A percentile compares a stretch with the other conserved stretches of the same genome.
These are phyloP conservation scores for Psettodes erumei DNA, from an alignment of 2,113 vertebrate genomes.

Conservation along the genomic window DNA sequence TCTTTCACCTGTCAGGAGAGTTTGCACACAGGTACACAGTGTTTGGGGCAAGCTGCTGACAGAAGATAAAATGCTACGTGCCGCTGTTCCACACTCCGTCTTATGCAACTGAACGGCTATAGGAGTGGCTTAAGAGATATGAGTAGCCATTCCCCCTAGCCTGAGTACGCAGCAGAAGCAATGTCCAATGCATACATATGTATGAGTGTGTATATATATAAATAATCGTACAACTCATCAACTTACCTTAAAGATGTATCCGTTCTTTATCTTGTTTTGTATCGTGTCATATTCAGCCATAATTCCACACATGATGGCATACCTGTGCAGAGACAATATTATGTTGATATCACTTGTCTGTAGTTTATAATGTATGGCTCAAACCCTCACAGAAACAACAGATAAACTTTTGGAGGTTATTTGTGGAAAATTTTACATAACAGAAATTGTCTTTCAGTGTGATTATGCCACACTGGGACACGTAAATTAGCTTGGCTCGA, in stretches of 20 bases:
- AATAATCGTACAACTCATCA: background rate
- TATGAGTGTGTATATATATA: background rate
- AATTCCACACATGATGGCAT: slow-evolving; percentile 94
- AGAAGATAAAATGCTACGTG: slow-evolving; percentile 72
- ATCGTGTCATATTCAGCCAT: slow-evolving; percentile 93
- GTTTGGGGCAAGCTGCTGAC: slow-evolving; percentile 65
- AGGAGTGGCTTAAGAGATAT: slow-evolving; percentile 37
- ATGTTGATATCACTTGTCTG: background rate
- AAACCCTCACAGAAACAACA: background rate
- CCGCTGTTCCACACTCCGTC: slow-evolving; percentile 43
- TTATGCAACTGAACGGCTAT: slow-evolving; percentile 63
- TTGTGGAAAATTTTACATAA: too few species aligned
- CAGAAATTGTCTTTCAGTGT: too few species aligned
- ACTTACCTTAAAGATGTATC: slow-evolving; percentile 94
- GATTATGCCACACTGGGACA: background rate
- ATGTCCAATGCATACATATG: background rate
- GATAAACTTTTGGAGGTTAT: background rate
- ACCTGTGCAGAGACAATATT: slow-evolving; percentile 82
- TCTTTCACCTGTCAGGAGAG: slow-evolving; percentile 68
- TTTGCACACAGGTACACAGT: slow-evolving; percentile 57
- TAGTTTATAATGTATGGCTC: background rate
- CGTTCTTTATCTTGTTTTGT: slow-evolving; percentile 97
- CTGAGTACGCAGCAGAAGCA: background rate
- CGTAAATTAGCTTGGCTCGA: background rate
- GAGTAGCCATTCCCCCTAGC: background rate